Conservation (phyloP, 2,113 vertebrate species). For the Fukomys damarensis region DNA sequence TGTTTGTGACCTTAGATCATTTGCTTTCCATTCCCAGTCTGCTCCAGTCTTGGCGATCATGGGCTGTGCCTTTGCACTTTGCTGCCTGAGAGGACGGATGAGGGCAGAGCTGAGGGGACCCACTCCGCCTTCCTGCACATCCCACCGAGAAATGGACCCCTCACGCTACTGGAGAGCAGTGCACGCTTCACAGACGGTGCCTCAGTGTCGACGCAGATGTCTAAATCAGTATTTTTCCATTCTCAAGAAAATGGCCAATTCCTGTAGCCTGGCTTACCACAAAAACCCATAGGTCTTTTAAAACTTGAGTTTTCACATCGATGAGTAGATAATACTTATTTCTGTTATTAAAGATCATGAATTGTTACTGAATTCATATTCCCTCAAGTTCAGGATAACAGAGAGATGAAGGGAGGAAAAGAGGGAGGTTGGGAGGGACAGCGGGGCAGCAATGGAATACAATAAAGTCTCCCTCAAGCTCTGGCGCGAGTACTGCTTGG, state of each 20-base stretch:
- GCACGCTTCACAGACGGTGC: not conserved
- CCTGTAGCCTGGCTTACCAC: not conserved
- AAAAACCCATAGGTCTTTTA: not conserved
- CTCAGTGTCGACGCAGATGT: not conserved
- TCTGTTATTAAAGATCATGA: not conserved
- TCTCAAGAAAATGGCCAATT: not conserved
- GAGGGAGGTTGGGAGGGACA: not conserved
- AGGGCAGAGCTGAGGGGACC: no score
- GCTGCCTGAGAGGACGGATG: not conserved
- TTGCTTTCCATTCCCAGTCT: not conserved
- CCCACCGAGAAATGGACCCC: no score
- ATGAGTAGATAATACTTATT: conserved; percentile 14
- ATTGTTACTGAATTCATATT: not conserved
- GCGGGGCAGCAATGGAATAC: no score
- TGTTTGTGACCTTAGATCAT: not conserved
- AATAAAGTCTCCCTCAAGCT: no score
- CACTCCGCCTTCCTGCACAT: no score
- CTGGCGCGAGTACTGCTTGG: fast-evolving
- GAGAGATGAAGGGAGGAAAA: not conserved
- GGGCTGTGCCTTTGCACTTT: no score
- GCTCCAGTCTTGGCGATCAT: no score
- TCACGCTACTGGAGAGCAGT: not conserved
- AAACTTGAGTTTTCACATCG: not conserved
- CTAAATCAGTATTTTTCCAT: no score
- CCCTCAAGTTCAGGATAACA: not conserved